A percentile compares a stretch with the other conserved stretches of the same genome.
Evolutionary conservation across 2,888 invertebrate species (phyloP).

Genomic region (Spilosoma lubricipeda): DNA sequence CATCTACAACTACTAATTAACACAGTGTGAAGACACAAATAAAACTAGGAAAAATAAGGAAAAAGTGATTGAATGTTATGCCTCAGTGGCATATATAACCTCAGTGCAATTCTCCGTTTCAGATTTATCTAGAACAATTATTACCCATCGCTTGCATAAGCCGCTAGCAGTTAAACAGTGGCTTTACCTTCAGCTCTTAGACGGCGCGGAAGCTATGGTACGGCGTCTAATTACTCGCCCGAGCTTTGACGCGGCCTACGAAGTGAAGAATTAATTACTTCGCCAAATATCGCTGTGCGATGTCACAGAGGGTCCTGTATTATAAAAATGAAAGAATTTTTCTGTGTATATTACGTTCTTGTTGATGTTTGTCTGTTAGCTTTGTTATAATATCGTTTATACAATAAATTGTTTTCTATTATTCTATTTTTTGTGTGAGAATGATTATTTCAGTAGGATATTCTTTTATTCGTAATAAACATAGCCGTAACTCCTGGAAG

Average conservation of each 20-base stretch:
- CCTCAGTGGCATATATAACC: too few relatives aligned
- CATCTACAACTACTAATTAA: too few relatives aligned
- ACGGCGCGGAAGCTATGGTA: not conserved
- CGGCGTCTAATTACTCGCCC: conserved; percentile 27
- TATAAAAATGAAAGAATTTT: not conserved
- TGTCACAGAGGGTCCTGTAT: conserved; percentile 6
- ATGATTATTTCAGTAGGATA: not conserved
- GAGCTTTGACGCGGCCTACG: conserved; percentile 22
- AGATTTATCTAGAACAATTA: too few relatives aligned
- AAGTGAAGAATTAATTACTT: conserved; percentile 34
- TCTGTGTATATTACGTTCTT: not conserved
- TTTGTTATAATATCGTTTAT: not conserved
- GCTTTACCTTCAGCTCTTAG: not conserved
- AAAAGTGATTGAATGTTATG: too few relatives aligned
- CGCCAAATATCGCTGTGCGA: conserved; percentile 32
- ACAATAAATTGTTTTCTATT: not conserved
- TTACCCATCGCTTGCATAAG: not conserved
- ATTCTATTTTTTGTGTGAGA: not conserved
- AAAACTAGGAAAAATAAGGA: too few relatives aligned
- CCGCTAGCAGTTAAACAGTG: conserved; percentile 1
- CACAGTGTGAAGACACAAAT: too few relatives aligned
- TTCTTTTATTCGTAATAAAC: not conserved
- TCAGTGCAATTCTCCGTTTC: too few relatives aligned
- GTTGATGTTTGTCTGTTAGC: not conserved
- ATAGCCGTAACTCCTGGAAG: too few relatives aligned